Evolutionary conservation across 2,888 invertebrate genomes (phyloP), one percentile per base, ranked within the genome.

Genomic region (Leptura quadrifasciata): DNA sequence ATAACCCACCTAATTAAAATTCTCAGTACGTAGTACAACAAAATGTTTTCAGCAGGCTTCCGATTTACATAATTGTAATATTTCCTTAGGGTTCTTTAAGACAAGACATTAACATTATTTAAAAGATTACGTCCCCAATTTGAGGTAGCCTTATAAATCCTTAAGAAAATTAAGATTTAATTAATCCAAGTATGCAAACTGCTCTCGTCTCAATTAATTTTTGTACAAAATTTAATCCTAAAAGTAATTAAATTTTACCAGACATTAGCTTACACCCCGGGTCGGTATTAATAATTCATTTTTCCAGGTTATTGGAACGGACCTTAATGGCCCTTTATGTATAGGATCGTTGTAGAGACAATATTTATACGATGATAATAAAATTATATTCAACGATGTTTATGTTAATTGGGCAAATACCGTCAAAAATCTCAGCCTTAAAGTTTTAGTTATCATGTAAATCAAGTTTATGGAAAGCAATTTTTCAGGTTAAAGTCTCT

Each of bases 101-200:
- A n/a, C n/a, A 47, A 39, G 15, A 39, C 39, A 15, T 39, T 47
- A 47, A 47, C 47, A n/a, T n/a, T 47, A 47, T 47, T 47, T 47
- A 47, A 47, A 47, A 47, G 47, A 47, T 39, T 47, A 31, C 63
- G 12, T 12, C 39, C 17, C 47, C n/a, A 47, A 47, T 47, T 47
- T n/a, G 47, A 47, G 47, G n/a, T 15, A 47, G n/a, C n/a, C 47
- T 47, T 47, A 61, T 61, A 31, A 61, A 31, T 17, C 27, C 17
- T 12, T 6, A n/a, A 61, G 24, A 21, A 35, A 54, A 65, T 65
- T 65, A 54, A 65, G 24, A 54, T 65, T 54, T 65, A 65, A 65
- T 65, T 65, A 65, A 63, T 52, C 47, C 52, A 65, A 54, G 52
- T 65, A 47, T 65, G 65, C 54, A 65, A 65, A 35, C 10, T 15